These are phyloP conservation scores for Sesia bembeciformis DNA, from an alignment of 2,888 invertebrate genomes.

Conservation along the genomic window DNA sequence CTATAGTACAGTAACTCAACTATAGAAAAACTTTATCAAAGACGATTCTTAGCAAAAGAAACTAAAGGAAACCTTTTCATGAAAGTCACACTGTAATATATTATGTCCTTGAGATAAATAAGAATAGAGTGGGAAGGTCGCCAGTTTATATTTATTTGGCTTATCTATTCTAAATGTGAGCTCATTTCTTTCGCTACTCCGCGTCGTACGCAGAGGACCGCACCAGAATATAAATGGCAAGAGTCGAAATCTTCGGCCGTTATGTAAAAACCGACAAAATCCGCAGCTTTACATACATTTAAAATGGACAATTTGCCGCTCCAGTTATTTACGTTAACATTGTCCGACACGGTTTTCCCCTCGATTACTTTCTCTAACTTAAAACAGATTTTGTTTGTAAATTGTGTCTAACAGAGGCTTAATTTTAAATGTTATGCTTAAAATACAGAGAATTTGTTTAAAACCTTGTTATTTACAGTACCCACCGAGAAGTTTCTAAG, in stretches of 20 bases:
- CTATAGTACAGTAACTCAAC: no score
- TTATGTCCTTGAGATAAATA: no score
- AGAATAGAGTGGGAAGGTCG: no score
- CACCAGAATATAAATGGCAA: conserved; percentile 20
- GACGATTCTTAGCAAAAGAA: no score
- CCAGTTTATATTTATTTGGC: background rate
- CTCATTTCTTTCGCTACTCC: background rate
- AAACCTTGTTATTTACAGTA: no score
- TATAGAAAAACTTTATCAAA: no score
- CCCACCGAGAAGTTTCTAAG: background rate
- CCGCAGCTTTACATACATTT: conserved; percentile 32
- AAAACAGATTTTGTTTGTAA: background rate
- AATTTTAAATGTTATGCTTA: no score
- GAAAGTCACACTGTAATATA: no score
- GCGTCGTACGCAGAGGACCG: conserved; percentile 3
- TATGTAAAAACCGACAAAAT: conserved; percentile 21
- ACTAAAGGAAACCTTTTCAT: no score
- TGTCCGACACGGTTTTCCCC: background rate
- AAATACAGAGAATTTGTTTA: no score
- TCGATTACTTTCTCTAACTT: background rate
- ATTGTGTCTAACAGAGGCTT: no score
- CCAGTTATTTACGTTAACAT: conserved; percentile 23
- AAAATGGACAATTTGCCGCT: conserved; percentile 42
- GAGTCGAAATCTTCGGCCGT: conserved; percentile 15
- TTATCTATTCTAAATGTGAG: background rate